A percentile compares a stretch with the other conserved stretches of the same genome.
phyloP scores from a whole-genome alignment of 1,140 invertebrate species.

The Seison nebaliae region DNA sequence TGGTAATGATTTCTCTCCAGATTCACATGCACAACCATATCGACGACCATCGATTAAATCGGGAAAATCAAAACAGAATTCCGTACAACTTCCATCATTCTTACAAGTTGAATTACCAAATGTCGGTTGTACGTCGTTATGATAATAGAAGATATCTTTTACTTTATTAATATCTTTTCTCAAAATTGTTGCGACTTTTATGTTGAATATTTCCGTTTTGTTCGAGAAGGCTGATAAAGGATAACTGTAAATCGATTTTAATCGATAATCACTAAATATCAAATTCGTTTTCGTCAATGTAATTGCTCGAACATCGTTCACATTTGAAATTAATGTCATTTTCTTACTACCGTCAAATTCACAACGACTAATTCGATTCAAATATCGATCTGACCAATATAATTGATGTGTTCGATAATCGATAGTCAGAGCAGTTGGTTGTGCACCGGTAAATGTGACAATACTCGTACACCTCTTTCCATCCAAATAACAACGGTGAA shows the following conservation, averaged over 20 bases:
- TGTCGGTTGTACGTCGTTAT: not conserved
- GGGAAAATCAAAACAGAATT: conserved; percentile 75
- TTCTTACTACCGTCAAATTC: conserved; percentile 19
- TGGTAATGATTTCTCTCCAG: conserved; percentile 42
- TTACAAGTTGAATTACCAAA: not conserved
- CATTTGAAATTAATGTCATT: conserved; percentile 4
- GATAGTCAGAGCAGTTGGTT: conserved; percentile 66
- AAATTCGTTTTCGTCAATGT: conserved; percentile 21
- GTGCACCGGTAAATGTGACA: conserved; percentile 60
- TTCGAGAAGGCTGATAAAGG: conserved; percentile 12
- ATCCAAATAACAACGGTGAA: conserved; percentile 62
- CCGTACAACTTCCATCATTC: conserved; percentile 46
- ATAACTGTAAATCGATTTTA: conserved; percentile 28
- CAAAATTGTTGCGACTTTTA: not conserved
- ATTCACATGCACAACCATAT: conserved; percentile 58
- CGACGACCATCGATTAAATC: conserved; percentile 19
- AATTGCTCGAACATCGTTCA: not conserved
- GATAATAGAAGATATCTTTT: not conserved
- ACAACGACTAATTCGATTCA: conserved; percentile 61
- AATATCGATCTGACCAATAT: conserved; percentile 79
- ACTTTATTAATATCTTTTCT: conserved; percentile 8
- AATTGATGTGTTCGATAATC: conserved; percentile 76
- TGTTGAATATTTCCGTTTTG: too few relatives aligned
- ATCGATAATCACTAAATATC: conserved; percentile 45
- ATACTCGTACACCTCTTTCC: conserved; percentile 58